Evolutionary conservation across 2,113 vertebrate species (phyloP).

Genomic region (Catagonus wagneri): DNA sequence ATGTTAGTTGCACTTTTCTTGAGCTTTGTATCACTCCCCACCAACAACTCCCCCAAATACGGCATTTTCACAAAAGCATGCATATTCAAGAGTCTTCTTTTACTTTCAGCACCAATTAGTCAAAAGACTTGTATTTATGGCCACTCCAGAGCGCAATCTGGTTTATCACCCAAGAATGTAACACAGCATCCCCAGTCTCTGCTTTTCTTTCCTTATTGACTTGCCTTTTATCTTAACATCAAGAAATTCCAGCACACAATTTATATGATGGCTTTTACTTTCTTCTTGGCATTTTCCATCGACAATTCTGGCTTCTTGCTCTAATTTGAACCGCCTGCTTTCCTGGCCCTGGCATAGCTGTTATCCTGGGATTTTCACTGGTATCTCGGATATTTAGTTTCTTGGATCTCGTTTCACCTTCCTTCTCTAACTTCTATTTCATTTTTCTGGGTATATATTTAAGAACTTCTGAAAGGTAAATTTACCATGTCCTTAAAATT

Average conservation of each 20-base stretch:
- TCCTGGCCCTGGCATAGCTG: background rate
- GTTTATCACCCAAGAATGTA: background rate
- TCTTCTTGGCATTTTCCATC: constrained; percentile 25
- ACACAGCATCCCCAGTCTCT: background rate
- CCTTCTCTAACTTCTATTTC: background rate
- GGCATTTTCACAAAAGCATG: background rate
- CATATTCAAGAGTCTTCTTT: constrained; percentile 9
- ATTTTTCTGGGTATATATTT: background rate
- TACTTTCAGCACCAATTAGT: constrained; percentile 15
- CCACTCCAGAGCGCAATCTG: background rate
- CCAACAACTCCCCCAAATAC: background rate
- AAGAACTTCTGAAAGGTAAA: background rate
- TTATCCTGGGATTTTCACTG: constrained; percentile 5
- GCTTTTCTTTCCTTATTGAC: background rate
- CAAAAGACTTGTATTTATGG: constrained; percentile 2
- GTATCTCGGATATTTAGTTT: background rate
- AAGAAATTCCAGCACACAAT: background rate
- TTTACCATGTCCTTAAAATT: background rate
- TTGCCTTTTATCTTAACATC: constrained; percentile 11
- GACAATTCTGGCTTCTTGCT: constrained; percentile 1
- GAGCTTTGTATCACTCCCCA: background rate
- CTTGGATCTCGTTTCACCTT: background rate
- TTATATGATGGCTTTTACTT: background rate
- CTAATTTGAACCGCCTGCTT: background rate
- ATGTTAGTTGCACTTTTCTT: background rate